Evolutionary conservation across 2,888 invertebrate genomes (phyloP).

Genomic region (Adelphocoris suturalis): DNA sequence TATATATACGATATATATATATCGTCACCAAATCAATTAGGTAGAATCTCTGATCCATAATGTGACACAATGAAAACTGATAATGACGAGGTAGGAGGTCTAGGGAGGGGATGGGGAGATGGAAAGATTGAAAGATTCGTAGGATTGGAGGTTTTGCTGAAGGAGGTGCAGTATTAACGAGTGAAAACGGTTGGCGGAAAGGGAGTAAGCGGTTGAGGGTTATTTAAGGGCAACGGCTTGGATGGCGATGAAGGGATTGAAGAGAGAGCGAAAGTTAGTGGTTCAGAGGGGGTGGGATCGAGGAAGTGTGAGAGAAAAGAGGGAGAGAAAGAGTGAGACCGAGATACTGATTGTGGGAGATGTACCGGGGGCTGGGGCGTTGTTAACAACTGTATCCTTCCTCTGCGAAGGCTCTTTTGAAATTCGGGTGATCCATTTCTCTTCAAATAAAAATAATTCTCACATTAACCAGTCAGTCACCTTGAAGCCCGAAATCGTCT

Average conservation of each 20-base stretch:
- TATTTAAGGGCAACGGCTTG: conserved; percentile 6
- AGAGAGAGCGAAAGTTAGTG: too few species aligned
- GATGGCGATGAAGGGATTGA: conserved; percentile 22
- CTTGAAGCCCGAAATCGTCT: neutral
- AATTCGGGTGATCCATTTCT: conserved; percentile 15
- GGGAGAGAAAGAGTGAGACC: neutral
- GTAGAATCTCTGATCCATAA: neutral
- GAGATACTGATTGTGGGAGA: conserved; percentile 22
- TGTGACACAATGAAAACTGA: neutral
- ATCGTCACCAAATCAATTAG: neutral
- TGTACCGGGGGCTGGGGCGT: conserved; percentile 7
- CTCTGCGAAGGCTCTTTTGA: neutral
- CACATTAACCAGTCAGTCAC: conserved; percentile 8
- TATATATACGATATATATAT: too few species aligned
- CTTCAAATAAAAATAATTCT: conserved; percentile 20
- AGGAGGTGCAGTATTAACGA: conserved; percentile 27
- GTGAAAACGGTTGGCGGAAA: conserved; percentile 42
- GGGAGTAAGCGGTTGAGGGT: conserved; percentile 22
- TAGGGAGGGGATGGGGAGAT: neutral
- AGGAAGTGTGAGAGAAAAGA: neutral
- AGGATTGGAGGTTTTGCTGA: neutral
- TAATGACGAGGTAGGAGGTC: neutral
- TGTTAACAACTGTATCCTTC: conserved; percentile 28
- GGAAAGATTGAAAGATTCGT: neutral
- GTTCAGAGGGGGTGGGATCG: neutral